phyloP scores from a whole-genome alignment of 2,888 invertebrate genomes.

The Caenorhabditis sp. region DNA sequence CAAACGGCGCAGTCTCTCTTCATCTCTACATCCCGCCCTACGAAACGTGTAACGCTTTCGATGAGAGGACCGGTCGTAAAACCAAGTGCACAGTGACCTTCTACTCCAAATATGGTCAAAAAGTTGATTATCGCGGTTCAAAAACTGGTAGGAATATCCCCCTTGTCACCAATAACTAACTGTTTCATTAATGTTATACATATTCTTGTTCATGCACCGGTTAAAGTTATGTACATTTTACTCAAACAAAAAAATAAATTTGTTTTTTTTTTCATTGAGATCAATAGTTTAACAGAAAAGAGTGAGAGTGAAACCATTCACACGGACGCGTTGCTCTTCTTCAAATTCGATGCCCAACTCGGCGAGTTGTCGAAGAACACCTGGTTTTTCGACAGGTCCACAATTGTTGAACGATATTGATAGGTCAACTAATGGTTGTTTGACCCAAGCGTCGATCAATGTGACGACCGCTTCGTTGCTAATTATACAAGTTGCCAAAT shows the following conservation, averaged over 20 bases:
- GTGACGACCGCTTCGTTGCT: conserved; percentile 23
- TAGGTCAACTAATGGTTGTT: conserved; percentile 33
- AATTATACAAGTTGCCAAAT: conserved; percentile 44
- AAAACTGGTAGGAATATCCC: conserved; percentile 15
- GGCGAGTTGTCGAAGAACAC: conserved; percentile 9
- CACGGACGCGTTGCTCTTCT: conserved; percentile 1
- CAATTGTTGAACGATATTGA: conserved; percentile 45
- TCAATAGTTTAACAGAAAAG: conserved; percentile 5
- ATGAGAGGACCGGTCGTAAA: conserved; percentile 75
- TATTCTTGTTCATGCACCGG: not conserved
- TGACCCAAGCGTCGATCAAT: conserved; percentile 39
- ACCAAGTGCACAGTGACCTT: conserved; percentile 60
- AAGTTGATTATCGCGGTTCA: conserved; percentile 55
- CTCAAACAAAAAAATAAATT: conserved; percentile 8
- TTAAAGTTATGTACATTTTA: conserved; percentile 3
- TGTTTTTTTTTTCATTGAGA: conserved; percentile 17
- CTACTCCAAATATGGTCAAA: conserved; percentile 64
- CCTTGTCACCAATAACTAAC: not conserved
- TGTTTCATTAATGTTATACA: no score
- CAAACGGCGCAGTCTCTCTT: conserved; percentile 86
- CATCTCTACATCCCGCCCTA: conserved; percentile 96
- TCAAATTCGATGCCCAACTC: conserved; percentile 14
- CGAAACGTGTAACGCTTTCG: conserved; percentile 86
- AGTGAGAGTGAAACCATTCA: conserved; percentile 9
- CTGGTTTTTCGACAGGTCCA: conserved; percentile 15